Conservation (phyloP, 30 jellyfish, hydroid and myxozoan genomes). For the Pseudorhiza aurosa region DNA sequence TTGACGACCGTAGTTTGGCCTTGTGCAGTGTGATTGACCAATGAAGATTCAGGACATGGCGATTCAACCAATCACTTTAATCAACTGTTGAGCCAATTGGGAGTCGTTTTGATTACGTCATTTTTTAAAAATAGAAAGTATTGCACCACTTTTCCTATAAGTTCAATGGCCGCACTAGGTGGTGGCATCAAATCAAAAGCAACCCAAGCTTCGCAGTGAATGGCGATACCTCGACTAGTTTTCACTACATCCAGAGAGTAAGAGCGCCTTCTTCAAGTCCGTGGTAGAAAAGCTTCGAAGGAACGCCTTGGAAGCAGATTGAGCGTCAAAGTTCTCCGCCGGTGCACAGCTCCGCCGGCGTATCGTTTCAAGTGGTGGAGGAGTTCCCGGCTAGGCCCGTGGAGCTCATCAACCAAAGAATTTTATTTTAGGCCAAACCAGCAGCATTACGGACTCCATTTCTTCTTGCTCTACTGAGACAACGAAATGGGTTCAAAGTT, state of each 20-base stretch:
- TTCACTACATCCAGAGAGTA: too few relatives aligned
- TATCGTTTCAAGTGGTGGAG: neutral
- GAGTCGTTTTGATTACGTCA: neutral
- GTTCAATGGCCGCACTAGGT: neutral
- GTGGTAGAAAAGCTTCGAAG: constrained; percentile 7
- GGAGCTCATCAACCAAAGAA: constrained; percentile 13
- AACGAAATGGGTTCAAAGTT: constrained; percentile 43
- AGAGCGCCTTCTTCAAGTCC: too few relatives aligned
- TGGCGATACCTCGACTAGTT: too few relatives aligned
- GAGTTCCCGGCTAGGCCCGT: constrained; percentile 84
- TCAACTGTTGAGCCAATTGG: constrained; percentile 47
- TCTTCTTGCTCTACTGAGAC: constrained; percentile 42
- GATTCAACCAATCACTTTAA: too few relatives aligned
- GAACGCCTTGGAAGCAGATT: constrained; percentile 13
- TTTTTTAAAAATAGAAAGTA: constrained; percentile 43
- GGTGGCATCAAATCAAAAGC: too few relatives aligned
- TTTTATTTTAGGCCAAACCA: neutral
- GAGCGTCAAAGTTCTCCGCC: constrained; percentile 4
- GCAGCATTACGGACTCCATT: constrained; percentile 71
- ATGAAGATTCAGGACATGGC: too few relatives aligned
- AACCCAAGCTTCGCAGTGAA: too few relatives aligned
- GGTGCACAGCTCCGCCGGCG: neutral
- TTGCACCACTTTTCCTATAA: constrained; percentile 69
- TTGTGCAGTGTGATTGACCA: too few relatives aligned
- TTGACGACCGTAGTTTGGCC: too few relatives aligned